Percentiles rank a stretch among this genome's conserved stretches.
These are phyloP conservation scores for Patella ulyssiponensis DNA, from an alignment of 2,888 invertebrate species.

Conservation along the genomic window DNA sequence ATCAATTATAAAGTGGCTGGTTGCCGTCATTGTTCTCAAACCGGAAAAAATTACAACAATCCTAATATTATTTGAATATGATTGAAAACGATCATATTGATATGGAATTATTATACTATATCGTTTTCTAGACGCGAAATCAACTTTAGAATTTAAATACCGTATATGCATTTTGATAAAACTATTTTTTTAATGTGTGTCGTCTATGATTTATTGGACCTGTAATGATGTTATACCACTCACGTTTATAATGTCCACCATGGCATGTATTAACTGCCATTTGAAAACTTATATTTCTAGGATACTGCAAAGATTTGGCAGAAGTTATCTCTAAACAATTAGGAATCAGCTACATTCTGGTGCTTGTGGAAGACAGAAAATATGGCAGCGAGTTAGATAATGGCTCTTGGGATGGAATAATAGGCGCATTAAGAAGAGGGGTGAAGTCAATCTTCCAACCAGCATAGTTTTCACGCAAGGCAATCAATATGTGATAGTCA, in stretches of 20 bases:
- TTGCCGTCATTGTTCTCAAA: too few relatives aligned
- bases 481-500: slow-evolving; percentile 26
- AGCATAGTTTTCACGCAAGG: slow-evolving; percentile 22
- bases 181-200: not conserved
- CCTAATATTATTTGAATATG: too few relatives aligned
- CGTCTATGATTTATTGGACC: not conserved
- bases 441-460: slow-evolving; percentile 40
- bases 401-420: slow-evolving; percentile 69
- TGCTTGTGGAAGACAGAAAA: slow-evolving; percentile 86
- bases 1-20: too few relatives aligned
- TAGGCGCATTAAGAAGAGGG: slow-evolving; percentile 61
- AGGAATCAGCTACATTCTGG: slow-evolving; percentile 87
- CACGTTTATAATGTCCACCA: not conserved
- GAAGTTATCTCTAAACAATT: slow-evolving; percentile 85
- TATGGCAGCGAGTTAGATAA: slow-evolving; percentile 77
- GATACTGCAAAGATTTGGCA: slow-evolving; percentile 93
- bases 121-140: too few relatives aligned
- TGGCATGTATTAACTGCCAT: too few relatives aligned
- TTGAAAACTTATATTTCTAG: slow-evolving; percentile 68
- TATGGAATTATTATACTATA: too few relatives aligned
- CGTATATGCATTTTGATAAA: too few relatives aligned
- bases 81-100: too few relatives aligned
- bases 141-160: too few relatives aligned
- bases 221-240: not conserved
- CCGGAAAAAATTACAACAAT: too few relatives aligned